These are phyloP conservation scores for Tenebrio molitor DNA, from an alignment of 1,140 invertebrate species.

Conservation along the genomic window DNA sequence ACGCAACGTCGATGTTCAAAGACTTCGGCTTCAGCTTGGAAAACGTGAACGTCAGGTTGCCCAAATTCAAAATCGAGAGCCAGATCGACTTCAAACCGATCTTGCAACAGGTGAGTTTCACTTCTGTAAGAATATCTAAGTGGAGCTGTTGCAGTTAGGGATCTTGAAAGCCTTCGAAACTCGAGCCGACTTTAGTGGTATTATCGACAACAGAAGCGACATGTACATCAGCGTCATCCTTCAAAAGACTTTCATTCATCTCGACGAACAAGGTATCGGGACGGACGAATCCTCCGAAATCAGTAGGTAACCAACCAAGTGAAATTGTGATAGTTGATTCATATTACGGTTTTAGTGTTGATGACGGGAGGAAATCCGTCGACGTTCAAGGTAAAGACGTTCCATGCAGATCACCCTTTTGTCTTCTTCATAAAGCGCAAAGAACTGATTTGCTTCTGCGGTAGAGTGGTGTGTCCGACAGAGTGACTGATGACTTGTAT, in stretches of 20 bases:
- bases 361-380: background rate
- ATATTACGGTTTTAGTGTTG: background rate
- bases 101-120: slow-evolving; percentile 60
- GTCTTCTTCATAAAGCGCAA: background rate
- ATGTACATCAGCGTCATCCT: slow-evolving; percentile 59
- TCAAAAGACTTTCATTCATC: slow-evolving; percentile 77
- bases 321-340: background rate
- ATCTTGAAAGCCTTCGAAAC: slow-evolving; percentile 68
- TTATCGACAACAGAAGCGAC: slow-evolving; percentile 59
- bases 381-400: slow-evolving; percentile 57
- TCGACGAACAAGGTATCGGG: slow-evolving; percentile 79
- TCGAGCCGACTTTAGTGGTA: slow-evolving; percentile 70
- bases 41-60: slow-evolving; percentile 60
- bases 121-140: slow-evolving; percentile 4
- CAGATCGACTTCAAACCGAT: slow-evolving; percentile 63
- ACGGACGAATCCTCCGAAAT: slow-evolving; percentile 73
- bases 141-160: slow-evolving; percentile 68
- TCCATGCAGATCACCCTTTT: slow-evolving; percentile 1
- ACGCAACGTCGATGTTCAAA: slow-evolving; percentile 53
- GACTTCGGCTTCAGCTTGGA: slow-evolving; percentile 50
- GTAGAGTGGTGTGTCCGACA: background rate
- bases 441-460: background rate
- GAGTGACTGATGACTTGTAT: too few species aligned
- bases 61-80: slow-evolving; percentile 67
- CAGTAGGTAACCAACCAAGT: background rate